Conservation (phyloP, 2,888 invertebrate species). For the Lordiphosa fenestrarum region DNA sequence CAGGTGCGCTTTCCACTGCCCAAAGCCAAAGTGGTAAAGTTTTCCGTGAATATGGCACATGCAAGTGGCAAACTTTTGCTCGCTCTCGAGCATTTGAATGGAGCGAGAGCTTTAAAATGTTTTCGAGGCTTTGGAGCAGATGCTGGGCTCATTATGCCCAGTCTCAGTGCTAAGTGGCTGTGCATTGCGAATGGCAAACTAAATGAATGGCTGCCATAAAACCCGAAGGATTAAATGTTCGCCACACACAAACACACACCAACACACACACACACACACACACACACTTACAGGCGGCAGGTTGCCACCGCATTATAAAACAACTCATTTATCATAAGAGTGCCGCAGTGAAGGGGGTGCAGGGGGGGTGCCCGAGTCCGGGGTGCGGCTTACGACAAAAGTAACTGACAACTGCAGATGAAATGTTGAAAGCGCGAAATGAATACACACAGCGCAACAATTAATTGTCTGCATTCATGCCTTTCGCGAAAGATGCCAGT, state of each 20-base stretch:
- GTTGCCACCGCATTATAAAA: conserved; percentile 60
- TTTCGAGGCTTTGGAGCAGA: conserved; percentile 17
- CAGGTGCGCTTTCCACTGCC: conserved; percentile 25
- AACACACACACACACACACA: conserved; percentile 34
- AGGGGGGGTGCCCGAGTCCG: not conserved
- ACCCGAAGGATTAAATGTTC: conserved; percentile 55
- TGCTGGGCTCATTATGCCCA: conserved; percentile 43
- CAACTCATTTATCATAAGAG: conserved; percentile 70
- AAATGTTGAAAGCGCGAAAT: conserved; percentile 74
- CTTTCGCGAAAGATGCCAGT: conserved; percentile 26
- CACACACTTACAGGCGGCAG: conserved; percentile 33
- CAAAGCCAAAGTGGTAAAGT: conserved; percentile 45
- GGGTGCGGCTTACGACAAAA: conserved; percentile 42
- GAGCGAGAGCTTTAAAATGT: conserved; percentile 26
- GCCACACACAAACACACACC: conserved; percentile 9
- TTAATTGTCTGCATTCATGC: conserved; percentile 64
- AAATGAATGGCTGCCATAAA: conserved; percentile 50
- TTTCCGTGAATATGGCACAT: conserved; percentile 35
- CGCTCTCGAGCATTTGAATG: conserved; percentile 1
- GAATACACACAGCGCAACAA: conserved; percentile 68
- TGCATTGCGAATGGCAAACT: conserved; percentile 30
- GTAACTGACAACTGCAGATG: conserved; percentile 74
- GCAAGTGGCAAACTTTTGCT: conserved; percentile 13
- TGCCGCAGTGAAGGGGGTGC: conserved; percentile 11
- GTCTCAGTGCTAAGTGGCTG: conserved; percentile 44